Percentiles rank a stretch among this genome's conserved stretches.
Evolutionary conservation across 1,140 invertebrate species (phyloP).

Genomic region (Nasonia longicornis): DNA sequence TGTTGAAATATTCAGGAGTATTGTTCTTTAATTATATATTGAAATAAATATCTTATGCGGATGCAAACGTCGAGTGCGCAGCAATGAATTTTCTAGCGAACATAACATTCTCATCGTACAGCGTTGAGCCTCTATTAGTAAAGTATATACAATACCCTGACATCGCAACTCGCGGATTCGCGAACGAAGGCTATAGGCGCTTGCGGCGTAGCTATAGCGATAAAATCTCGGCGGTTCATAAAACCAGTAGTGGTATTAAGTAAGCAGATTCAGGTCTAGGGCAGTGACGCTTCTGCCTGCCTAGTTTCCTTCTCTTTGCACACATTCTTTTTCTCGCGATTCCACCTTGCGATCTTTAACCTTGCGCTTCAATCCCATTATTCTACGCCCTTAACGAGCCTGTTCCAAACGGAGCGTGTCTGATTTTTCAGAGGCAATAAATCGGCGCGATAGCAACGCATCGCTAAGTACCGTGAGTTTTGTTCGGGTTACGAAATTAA

Average conservation of each 20-base stretch:
- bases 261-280: constrained; percentile 41
- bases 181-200: constrained; percentile 27
- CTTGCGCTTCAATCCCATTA: constrained; percentile 41
- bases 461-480: not conserved
- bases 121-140: not conserved
- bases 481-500: not conserved
- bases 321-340: constrained; percentile 14
- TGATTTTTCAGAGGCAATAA: constrained; percentile 35
- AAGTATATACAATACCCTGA: not conserved
- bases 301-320: constrained; percentile 2
- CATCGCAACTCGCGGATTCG: not conserved
- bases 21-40: not conserved
- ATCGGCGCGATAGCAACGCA: constrained; percentile 28
- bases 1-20: not conserved
- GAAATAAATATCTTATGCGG: not conserved
- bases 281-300: constrained; percentile 36
- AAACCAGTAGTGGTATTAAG: constrained; percentile 11
- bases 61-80: not conserved
- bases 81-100: not conserved
- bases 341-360: constrained; percentile 44
- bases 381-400: constrained; percentile 42
- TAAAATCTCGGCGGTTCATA: constrained; percentile 37
- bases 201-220: not conserved
- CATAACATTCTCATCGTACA: constrained; percentile 1
- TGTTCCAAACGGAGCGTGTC: constrained; percentile 33